A percentile compares a stretch with the other conserved stretches of the same genome.
These are phyloP conservation scores for Clinocottus analis DNA, from an alignment of 2,113 vertebrate species.

Conservation along the genomic window DNA sequence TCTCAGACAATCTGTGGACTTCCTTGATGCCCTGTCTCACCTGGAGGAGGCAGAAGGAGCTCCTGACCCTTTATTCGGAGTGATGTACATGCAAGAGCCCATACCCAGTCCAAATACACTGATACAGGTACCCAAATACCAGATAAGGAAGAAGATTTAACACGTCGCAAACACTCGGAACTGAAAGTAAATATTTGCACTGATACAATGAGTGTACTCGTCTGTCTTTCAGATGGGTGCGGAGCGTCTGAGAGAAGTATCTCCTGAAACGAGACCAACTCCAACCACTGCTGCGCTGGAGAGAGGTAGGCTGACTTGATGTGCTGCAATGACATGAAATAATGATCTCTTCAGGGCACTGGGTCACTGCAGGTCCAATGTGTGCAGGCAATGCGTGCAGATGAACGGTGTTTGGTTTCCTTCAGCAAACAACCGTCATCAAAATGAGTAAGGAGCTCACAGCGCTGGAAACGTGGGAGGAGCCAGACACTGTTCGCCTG, in stretches of 20 bases:
- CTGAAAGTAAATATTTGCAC: background rate
- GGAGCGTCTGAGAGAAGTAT: conserved; percentile 60
- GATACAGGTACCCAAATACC: conserved; percentile 60
- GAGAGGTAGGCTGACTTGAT: conserved; percentile 41
- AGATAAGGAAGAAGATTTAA: background rate
- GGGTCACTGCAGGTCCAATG: background rate
- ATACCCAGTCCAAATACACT: conserved; percentile 70
- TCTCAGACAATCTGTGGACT: conserved; percentile 57
- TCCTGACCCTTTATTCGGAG: conserved; percentile 79
- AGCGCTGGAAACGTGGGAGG: too few relatives aligned
- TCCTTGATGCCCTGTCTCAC: conserved; percentile 63
- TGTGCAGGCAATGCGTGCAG: background rate
- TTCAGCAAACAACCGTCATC: too few relatives aligned
- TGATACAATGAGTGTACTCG: background rate
- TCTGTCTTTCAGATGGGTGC: conserved; percentile 72
- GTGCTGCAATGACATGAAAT: background rate
- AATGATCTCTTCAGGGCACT: conserved; percentile 10
- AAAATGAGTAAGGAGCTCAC: too few relatives aligned
- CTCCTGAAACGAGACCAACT: conserved; percentile 15
- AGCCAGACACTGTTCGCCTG: too few relatives aligned
- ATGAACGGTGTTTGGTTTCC: background rate
- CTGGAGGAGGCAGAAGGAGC: conserved; percentile 72
- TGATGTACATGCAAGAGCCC: conserved; percentile 54
- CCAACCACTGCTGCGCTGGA: conserved; percentile 5
- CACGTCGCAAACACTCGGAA: background rate